phyloP scores from a whole-genome alignment of 2,797 vertebrate genomes.

The Corythornis leucogaster region DNA sequence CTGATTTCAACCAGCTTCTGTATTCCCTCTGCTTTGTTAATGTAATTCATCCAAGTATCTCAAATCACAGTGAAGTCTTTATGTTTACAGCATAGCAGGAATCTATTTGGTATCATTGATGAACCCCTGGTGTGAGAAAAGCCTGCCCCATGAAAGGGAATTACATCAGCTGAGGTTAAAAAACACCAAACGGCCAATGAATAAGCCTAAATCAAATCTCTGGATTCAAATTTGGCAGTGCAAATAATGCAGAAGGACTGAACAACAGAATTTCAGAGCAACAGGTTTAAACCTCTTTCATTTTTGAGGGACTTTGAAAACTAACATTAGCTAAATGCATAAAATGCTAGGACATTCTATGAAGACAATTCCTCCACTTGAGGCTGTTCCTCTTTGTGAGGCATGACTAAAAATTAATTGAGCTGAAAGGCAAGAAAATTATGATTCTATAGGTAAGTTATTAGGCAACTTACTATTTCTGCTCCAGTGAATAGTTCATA shows the following conservation, averaged over 20 bases:
- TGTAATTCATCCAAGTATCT: background rate
- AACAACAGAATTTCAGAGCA: background rate
- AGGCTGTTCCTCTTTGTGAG: slow-evolving; percentile 8
- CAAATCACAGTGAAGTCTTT: background rate
- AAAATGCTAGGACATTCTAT: background rate
- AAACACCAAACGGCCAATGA: background rate
- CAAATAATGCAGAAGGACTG: background rate
- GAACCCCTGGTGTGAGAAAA: background rate
- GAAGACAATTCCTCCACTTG: background rate
- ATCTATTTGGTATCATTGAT: background rate
- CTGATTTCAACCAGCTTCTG: background rate
- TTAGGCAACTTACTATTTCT: slow-evolving; percentile 58
- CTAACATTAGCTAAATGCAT: background rate
- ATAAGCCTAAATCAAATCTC: background rate
- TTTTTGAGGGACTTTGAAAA: background rate
- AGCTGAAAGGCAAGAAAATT: slow-evolving; percentile 41
- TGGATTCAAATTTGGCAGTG: background rate
- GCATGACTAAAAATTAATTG: slow-evolving; percentile 49
- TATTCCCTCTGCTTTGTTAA: background rate
- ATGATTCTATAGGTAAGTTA: slow-evolving; percentile 60
- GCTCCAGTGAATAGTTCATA: slow-evolving; percentile 47
- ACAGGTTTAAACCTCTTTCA: background rate
- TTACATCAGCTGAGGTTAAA: background rate
- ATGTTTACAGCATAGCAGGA: background rate
- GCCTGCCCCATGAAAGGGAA: background rate